These are phyloP conservation scores for Hydropsyche tenuis DNA, from an alignment of 1,140 invertebrate genomes.

Conservation along the genomic window DNA sequence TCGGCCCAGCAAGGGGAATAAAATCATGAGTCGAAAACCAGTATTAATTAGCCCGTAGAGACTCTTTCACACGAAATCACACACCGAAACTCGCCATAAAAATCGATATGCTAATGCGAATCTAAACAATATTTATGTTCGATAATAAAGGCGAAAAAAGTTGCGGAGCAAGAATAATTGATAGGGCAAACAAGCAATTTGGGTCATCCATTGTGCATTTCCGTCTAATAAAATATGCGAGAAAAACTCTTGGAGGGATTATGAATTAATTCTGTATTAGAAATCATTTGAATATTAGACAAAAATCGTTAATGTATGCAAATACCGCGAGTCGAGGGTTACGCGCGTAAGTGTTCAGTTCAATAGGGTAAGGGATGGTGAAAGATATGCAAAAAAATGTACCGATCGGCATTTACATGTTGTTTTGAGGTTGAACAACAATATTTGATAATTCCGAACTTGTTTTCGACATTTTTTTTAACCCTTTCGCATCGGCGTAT, in stretches of 20 bases:
- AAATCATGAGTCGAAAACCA: neutral
- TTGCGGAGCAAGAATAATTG: neutral
- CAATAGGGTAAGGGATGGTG: neutral
- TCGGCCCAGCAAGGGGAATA: neutral
- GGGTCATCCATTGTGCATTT: conserved; percentile 21
- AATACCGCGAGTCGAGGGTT: conserved; percentile 15
- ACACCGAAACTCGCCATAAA: conserved; percentile 3
- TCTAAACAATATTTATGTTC: conserved; percentile 7
- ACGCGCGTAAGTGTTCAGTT: neutral
- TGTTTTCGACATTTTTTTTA: conserved; percentile 21
- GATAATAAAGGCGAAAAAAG: neutral
- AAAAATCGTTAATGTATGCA: conserved; percentile 27
- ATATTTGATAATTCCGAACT: conserved; percentile 35
- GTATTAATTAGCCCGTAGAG: neutral
- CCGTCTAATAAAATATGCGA: neutral
- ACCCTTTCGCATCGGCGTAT: conserved; percentile 6
- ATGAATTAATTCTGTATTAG: conserved; percentile 31
- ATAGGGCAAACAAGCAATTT: conserved; percentile 35
- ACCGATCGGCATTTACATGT: conserved; percentile 30
- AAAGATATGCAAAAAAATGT: conserved; percentile 23
- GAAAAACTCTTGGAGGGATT: conserved; percentile 1
- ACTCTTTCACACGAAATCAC: conserved; percentile 7
- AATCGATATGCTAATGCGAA: conserved; percentile 21
- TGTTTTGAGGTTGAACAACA: conserved; percentile 26
- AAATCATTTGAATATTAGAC: conserved; percentile 34